Percentiles rank a stretch among this genome's conserved stretches.
phyloP scores from a whole-genome alignment of 2,888 invertebrate genomes.

The Polia nebulosa region DNA sequence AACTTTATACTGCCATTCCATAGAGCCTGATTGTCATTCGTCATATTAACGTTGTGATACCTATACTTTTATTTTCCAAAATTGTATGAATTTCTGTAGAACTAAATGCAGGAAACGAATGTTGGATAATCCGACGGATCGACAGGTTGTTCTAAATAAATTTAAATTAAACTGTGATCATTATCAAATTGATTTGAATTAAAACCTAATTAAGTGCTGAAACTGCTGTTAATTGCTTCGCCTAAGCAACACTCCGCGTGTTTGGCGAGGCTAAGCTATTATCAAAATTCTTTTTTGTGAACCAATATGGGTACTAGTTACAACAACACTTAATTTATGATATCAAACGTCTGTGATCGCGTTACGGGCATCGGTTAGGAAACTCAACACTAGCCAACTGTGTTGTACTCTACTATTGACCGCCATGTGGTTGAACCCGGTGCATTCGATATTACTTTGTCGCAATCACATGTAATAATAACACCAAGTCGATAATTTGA shows the following conservation, averaged over 20 bases:
- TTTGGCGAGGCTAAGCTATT: slow-evolving; percentile 54
- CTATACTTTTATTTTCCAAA: too few species aligned
- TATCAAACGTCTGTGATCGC: slow-evolving; percentile 80
- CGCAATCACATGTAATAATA: slow-evolving; percentile 77
- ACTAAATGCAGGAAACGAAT: neutral
- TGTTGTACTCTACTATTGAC: slow-evolving; percentile 70
- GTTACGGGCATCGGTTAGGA: slow-evolving; percentile 82
- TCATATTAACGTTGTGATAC: too few species aligned
- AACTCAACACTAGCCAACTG: slow-evolving; percentile 78
- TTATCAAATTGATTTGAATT: slow-evolving; percentile 45
- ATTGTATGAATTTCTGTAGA: too few species aligned
- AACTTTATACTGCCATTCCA: too few species aligned
- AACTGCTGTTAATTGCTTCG: slow-evolving; percentile 55
- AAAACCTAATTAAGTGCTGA: slow-evolving; percentile 58
- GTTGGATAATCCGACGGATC: neutral
- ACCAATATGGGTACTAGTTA: slow-evolving; percentile 58
- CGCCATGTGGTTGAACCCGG: slow-evolving; percentile 82
- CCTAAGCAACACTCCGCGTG: slow-evolving; percentile 41
- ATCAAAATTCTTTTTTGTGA: slow-evolving; percentile 61
- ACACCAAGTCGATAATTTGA: slow-evolving; percentile 69
- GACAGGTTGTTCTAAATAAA: slow-evolving; percentile 20
- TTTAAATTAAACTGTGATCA: slow-evolving; percentile 26
- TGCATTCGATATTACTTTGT: slow-evolving; percentile 82
- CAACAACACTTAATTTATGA: slow-evolving; percentile 77
- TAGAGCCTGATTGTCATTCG: too few species aligned